Evolutionary conservation across 1,140 invertebrate genomes (phyloP), one percentile per base, ranked within the genome.

Genomic region (Parasteatoda tepidariorum): DNA sequence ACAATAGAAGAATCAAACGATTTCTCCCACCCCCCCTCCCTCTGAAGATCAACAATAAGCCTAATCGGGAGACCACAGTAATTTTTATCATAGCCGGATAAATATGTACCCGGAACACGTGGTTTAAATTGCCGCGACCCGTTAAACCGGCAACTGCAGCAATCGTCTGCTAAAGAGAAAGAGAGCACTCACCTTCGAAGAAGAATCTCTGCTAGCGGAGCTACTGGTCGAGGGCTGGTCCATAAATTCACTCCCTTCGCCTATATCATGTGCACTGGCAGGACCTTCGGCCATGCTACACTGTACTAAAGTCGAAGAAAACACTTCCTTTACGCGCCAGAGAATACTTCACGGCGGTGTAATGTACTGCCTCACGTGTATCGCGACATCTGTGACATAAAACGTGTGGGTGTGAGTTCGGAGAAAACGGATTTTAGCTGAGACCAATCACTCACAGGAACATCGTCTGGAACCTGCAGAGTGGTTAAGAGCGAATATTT

Each of bases 271-370:
- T 7, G 57, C n/a, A 28, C 57, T 61, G 9, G n/a, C 57, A 22
- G 68, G 68, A n/a, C 76, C 62, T 30, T 79, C 76, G 64, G 76
- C 76, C 76, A 79, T 79, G 62, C 76, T 68, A 79, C 61, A 66
- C n/a, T 28, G 64, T 34, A 38, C 64, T n/a, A 38, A 67, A 38
- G 13, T 24, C 57, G 9, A 59, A n/a, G n/a, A 59, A 18, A 26
- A 26, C 57, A 59, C 24, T 59, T 59, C 57, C n/a, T 26, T 48
- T 48, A 13, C 28, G 33, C 54, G 31, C 13, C 31, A 28, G 5
- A 15, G 28, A 48, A 78, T 55, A 68, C 24, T 26, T 26, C n/a
- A 26, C 38, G 5, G 28, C 13, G 24, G 15, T 28, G 22, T 41
- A 18, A 18, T 24, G 22, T 48, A 22, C 41, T 64, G 31, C 34